Percentiles rank a stretch among this genome's conserved stretches.
Evolutionary conservation across 2,797 vertebrate species (phyloP).

Genomic region (Cygnus olor): DNA sequence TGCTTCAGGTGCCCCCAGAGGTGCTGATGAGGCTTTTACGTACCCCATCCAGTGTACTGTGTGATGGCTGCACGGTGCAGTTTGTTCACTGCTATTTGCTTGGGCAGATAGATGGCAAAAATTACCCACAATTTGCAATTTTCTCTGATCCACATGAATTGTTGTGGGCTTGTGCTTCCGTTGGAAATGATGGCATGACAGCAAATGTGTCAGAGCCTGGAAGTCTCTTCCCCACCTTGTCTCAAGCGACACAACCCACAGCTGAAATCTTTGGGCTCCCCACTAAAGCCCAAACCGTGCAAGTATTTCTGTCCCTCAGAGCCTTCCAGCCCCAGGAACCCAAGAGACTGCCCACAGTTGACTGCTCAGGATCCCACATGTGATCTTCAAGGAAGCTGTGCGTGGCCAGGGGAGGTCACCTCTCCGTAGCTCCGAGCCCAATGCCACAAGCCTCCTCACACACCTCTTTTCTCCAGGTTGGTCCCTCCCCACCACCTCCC

Average conservation of each 20-base stretch:
- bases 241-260: background rate
- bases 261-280: background rate
- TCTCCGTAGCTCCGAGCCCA: background rate
- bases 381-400: background rate
- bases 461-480: background rate
- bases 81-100: background rate
- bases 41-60: fast-evolving
- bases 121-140: background rate
- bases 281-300: background rate
- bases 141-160: background rate
- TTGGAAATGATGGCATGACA: background rate
- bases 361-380: background rate
- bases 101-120: background rate
- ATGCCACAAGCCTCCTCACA: background rate
- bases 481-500: too few species aligned
- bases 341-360: background rate
- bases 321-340: background rate
- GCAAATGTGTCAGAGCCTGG: background rate
- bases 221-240: background rate
- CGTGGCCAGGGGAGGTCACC: background rate
- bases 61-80: background rate
- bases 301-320: background rate
- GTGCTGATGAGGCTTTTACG: background rate
- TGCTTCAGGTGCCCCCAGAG: background rate
- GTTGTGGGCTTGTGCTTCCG: background rate